Base-by-base conservation (phyloP, 1,140 invertebrate species). In the Lucilia cuprina region DNA sequence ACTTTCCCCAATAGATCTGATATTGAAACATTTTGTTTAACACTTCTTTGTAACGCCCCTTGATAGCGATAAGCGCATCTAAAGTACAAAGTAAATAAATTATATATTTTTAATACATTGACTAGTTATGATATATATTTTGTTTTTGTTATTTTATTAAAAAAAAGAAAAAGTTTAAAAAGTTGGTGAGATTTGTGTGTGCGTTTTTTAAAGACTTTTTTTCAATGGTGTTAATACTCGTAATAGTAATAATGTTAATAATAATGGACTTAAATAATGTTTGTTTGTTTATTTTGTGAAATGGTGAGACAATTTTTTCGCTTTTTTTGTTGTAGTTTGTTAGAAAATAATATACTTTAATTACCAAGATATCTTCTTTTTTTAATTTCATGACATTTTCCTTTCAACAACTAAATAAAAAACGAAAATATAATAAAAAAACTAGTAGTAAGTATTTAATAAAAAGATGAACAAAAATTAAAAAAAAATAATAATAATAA, bases 341-440 rank as follows among this genome's bases (percentile, higher is more conserved):
- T 25, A 70, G 65, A 70, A 21, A 70, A 41, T 41, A 70, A 70
- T 70, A 70, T 70, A n/a, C 65, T 70, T 70, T 70, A 70, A 70
- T 70, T 70, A 70, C 21, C 65, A 70, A 30, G 65, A 70, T 7
- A 12, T 55, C 50, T 55, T 55, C 12, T 55, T 55, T n/a, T 13
- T 55, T 55, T 55, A 41, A 41, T 30, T 2, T 30, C 25, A 41
- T 41, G 41, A 41, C 41, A 41, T 41, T 41, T 41, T 41, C 41
- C 41, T 41, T 41, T 41, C 41, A 41, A 10, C 41, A 30, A 30
- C 25, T 30, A 30, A 30, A 30, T 2, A 60, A n/a, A n/a, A n/a
- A 60, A 60, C 5, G 55, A 41, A 41, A 5, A 41, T 41, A 41
- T 30, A 30, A 30, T 30, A 41, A 41, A 41, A 41, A 14, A 60